Evolutionary conservation across 2,797 vertebrate species (phyloP), one percentile per base, ranked within the genome.

Genomic region (Anableps anableps): DNA sequence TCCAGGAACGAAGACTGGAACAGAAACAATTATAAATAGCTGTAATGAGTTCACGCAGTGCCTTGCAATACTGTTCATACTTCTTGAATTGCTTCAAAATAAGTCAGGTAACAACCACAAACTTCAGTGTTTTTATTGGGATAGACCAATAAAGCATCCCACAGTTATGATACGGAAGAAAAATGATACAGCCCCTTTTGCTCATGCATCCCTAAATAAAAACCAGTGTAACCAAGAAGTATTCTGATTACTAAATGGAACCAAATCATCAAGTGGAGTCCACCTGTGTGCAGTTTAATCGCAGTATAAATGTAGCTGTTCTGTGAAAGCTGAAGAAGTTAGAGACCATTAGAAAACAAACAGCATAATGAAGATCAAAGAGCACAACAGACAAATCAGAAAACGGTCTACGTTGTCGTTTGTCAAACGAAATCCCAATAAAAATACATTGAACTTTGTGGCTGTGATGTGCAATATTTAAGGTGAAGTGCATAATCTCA

Each of bases 1-100:
- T 99, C 97, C 80, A 98, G 77, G 85, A 98, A 96, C 0, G 95
- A 96, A 31, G 97, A 95, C 98, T 99, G 89, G 17, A 90, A 95
- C 70, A 71, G 80, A 87, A 72, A 86, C 3, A 43, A 84, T 16
- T 4, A 70, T 36, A 60, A 74, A 10, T 79, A 76, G 26, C 1
- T 26, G 7, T 11, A 78, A 47, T 34, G 41, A 66, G 13, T 68
- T 29, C 2, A 51, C 11, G 51, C 31, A 21, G 60, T 64, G 31
- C 60, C 31, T 36, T 9, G 2, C 21, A 66, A 38, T 73, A 43
- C 2, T 26, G 10, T 70, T 43, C 13, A n/a, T 45, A 70, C 38
- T n/a, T 70, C 4, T 66, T 19, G 21, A 66, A 8, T 8, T 23
- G 21, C 23, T 68, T 68, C 64, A 41, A 14, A 23, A 26, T 5